phyloP scores from a whole-genome alignment of 2,797 vertebrate genomes.

The Labroides dimidiatus region DNA sequence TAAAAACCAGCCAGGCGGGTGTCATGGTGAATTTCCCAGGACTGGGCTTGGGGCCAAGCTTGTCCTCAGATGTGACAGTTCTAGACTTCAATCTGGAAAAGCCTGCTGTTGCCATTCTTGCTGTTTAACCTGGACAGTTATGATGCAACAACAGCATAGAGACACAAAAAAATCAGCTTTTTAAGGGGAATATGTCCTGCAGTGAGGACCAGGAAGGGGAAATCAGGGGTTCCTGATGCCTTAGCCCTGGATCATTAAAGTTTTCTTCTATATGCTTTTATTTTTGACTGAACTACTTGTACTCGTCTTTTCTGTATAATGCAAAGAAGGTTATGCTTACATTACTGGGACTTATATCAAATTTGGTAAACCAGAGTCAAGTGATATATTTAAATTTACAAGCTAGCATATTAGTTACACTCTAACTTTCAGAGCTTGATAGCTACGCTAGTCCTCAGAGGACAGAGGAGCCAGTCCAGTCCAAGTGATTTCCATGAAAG shows the following conservation, averaged over 20 bases:
- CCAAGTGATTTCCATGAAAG: too few species aligned
- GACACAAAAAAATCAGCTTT: conserved; percentile 57
- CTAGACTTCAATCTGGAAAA: conserved; percentile 69
- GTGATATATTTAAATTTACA: too few species aligned
- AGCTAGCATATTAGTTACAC: too few species aligned
- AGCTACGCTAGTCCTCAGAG: too few species aligned
- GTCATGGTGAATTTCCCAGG: conserved; percentile 68
- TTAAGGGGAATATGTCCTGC: conserved; percentile 21
- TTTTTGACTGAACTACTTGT: too few species aligned
- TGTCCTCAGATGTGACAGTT: conserved; percentile 75
- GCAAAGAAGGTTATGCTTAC: not conserved
- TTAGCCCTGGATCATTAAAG: too few species aligned
- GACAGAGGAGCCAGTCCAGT: too few species aligned
- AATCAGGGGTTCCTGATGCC: conserved; percentile 26
- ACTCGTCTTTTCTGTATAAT: not conserved
- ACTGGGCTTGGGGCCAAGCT: conserved; percentile 70
- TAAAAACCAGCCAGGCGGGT: conserved; percentile 63
- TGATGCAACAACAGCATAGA: conserved; percentile 52
- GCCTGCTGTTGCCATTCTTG: conserved; percentile 74
- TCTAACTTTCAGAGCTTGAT: too few species aligned
- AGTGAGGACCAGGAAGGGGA: not conserved
- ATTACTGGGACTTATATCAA: too few species aligned
- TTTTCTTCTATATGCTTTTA: not conserved
- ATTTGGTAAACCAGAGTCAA: too few species aligned
- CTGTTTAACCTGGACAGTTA: conserved; percentile 63